phyloP scores from a whole-genome alignment of 2,113 vertebrate genomes.

The Apodemus sylvaticus region DNA sequence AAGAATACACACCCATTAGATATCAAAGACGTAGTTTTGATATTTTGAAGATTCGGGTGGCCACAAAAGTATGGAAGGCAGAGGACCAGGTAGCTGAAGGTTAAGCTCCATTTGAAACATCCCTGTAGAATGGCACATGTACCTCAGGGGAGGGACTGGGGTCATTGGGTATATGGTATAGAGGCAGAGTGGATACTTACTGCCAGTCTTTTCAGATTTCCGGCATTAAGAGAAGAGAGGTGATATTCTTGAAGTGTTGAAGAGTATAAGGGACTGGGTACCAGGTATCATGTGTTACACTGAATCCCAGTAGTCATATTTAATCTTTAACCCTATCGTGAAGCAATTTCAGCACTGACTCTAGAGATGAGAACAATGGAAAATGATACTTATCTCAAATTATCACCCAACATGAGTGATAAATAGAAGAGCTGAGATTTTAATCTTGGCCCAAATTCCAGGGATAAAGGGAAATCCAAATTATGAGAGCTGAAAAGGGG shows the following conservation, averaged over 20 bases:
- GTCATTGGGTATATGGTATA: fast-evolving
- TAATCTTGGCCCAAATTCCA: not conserved
- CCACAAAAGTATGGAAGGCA: not conserved
- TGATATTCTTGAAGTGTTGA: not conserved
- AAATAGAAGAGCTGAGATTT: not conserved
- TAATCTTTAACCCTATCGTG: not conserved
- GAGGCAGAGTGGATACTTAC: not conserved
- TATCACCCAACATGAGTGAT: not conserved
- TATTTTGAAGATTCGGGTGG: not conserved
- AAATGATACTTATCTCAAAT: not conserved
- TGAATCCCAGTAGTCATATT: not conserved
- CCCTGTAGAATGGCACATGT: not conserved
- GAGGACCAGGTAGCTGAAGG: not conserved
- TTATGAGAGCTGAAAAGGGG: not conserved
- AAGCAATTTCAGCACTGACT: not conserved
- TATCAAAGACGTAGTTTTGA: not conserved
- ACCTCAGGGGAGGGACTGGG: not conserved
- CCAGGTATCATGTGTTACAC: not conserved
- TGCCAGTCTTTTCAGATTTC: not conserved
- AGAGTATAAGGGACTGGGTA: not conserved
- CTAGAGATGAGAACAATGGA: not conserved
- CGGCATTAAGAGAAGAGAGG: not conserved
- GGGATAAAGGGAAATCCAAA: not conserved
- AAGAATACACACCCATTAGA: not conserved
- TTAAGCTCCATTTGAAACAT: not conserved